Evolutionary conservation across 2,797 vertebrate genomes (phyloP), one percentile per base, ranked within the genome.

Genomic region (Potorous gilbertii): DNA sequence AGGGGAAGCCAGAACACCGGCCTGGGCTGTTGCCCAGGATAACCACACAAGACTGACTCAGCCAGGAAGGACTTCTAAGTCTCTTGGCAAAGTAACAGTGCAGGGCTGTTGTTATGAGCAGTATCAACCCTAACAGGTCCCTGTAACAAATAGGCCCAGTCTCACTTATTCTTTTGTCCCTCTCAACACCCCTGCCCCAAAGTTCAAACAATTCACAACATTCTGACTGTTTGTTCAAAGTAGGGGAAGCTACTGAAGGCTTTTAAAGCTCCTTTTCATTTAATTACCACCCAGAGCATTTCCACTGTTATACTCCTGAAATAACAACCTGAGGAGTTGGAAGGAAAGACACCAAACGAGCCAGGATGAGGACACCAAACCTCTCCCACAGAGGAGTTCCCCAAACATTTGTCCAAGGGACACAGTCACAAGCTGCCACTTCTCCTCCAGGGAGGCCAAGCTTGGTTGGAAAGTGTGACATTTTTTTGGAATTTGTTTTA

Each of bases 271-370:
- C 91, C 66, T 93, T 40, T 90, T 28, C 52, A 56, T 50, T 28
- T 18, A 89, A 16, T 87, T 89, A 50, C 54, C 54, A 87, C 74
- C 24, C 27, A 56, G 46, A 27, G 21, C 5, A 54, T 27, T 54
- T 16, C 14, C 52, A 54, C 50, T n/a, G 18, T 92, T 28, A 56
- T 11, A 90, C 34, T 90, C 56, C 66, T 95, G 92, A 96, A 96
- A 90, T 54, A 89, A 87, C 54, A 93, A 56, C 62, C 94, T 21
- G 40, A 54, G 93, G 74, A 13, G 5, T 93, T 27, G 24, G 57
- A 54, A 93, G 81, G 29, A 5, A 94, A 93, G 90, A 91, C n/a
- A 5, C 90, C 95, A 95, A n/a, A 62, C 24, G 66, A 59, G 55
- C 28, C 50, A 46, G 87, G 5, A 21, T 13, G 1, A 52, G 87